Percentiles rank a stretch among this genome's conserved stretches.
Evolutionary conservation across 2,113 vertebrate genomes (phyloP).

Genomic region (Gnathonemus longibarbis): DNA sequence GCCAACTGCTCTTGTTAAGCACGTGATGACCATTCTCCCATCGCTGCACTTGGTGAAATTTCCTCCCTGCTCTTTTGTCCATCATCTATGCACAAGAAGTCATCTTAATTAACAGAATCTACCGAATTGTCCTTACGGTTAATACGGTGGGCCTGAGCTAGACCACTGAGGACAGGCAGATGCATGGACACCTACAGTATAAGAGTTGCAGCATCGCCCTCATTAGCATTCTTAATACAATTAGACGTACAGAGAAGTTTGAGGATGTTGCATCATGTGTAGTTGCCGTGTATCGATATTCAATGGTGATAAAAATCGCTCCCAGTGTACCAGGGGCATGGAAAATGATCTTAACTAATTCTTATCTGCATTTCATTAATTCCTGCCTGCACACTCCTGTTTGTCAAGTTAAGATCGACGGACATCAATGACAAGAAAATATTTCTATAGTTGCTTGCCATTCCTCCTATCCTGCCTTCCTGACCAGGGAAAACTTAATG

Average conservation of each 20-base stretch:
- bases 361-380: background rate
- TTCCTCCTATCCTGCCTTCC: background rate
- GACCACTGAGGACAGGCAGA: background rate
- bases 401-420: background rate
- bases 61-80: constrained; percentile 27
- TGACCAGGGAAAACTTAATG: background rate
- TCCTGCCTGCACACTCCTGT: background rate
- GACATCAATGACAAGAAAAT: background rate
- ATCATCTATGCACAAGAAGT: constrained; percentile 27
- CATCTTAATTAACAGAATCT: constrained; percentile 28
- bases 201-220: constrained; percentile 19
- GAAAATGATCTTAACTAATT: background rate
- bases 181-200: background rate
- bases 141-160: constrained; percentile 18
- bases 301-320: background rate
- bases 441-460: background rate
- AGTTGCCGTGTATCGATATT: background rate
- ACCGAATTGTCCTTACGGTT: constrained; percentile 43
- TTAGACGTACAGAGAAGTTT: background rate
- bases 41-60: constrained; percentile 22
- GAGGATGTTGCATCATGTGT: background rate
- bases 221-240: constrained; percentile 26
- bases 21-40: constrained; percentile 48
- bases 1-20: constrained; percentile 68
- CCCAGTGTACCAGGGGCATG: background rate